Evolutionary conservation across 2,888 invertebrate genomes (phyloP).

Genomic region (Rhingia campestris): DNA sequence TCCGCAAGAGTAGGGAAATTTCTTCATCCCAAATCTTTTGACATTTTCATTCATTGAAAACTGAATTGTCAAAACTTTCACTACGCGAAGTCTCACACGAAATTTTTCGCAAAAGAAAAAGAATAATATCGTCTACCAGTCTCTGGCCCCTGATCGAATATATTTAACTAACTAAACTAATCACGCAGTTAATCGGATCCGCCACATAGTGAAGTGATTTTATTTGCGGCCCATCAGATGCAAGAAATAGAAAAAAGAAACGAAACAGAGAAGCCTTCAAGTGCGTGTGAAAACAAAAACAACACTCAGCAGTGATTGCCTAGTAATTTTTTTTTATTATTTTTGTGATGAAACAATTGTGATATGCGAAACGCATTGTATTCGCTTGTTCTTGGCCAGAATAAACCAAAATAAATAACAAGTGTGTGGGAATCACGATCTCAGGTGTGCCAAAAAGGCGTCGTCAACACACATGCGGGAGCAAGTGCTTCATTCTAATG

Average conservation of each 20-base stretch:
- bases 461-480: slow-evolving; percentile 13
- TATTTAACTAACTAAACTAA: slow-evolving; percentile 16
- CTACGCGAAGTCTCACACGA: slow-evolving; percentile 53
- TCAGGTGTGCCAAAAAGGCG: slow-evolving; percentile 10
- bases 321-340: slow-evolving; percentile 24
- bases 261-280: slow-evolving; percentile 38
- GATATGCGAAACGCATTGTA: slow-evolving; percentile 30
- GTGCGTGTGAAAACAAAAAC: slow-evolving; percentile 70
- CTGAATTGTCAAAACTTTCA: slow-evolving; percentile 74
- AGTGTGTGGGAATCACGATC: slow-evolving; percentile 16
- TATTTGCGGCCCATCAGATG: slow-evolving; percentile 4
- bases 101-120: slow-evolving; percentile 19
- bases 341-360: slow-evolving; percentile 56
- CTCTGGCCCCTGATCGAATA: slow-evolving; percentile 18
- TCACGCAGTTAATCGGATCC: slow-evolving; percentile 7
- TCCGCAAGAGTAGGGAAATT: slow-evolving; percentile 12
- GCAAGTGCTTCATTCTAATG: slow-evolving; percentile 48
- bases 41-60: slow-evolving; percentile 64
- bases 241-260: slow-evolving; percentile 14
- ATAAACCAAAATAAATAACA: slow-evolving; percentile 32
- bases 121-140: slow-evolving; percentile 42
- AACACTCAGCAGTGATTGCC: slow-evolving; percentile 42
- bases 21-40: slow-evolving; percentile 47
- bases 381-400: slow-evolving; percentile 15
- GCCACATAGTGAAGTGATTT: not conserved